Base-by-base conservation (phyloP, 2,888 invertebrate species). In the Mermis nigrescens region DNA sequence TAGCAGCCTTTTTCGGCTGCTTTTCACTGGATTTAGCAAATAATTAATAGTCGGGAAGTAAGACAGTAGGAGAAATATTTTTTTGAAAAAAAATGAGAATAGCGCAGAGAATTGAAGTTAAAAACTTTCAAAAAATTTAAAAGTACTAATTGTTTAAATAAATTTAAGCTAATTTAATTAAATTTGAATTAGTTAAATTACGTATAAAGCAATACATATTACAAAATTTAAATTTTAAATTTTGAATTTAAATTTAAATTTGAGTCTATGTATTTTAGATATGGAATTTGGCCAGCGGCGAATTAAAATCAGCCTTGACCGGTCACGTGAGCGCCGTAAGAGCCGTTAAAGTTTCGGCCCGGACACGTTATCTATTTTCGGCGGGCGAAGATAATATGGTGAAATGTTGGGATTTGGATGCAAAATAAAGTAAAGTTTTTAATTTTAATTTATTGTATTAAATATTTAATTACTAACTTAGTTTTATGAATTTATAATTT, bases 401-500 rank as follows among this genome's bases (percentile, higher is more conserved):
- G 0, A 98, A 95, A 77, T 99, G 98, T 73, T 99, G 98, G 98
- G 98, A 99, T 77, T 79, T 99, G 31, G 98, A 99, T n/a, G 76
- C 91, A 95, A 70, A 99, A 99, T 73, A 99, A 98, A 77, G 86
- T 84, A 63, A 66, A 67, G n/a, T n/a, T n/a, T 60, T 62, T 7
- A n/a, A n/a, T 12, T 19, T 19, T 15, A 52, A 26, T 15, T 15
- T 52, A 52, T 7, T 7, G 52, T 12, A 22, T n/a, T 52, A 26
- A n/a, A n/a, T n/a, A n/a, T n/a, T n/a, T n/a, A n/a, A n/a, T n/a
- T n/a, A n/a, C n/a, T n/a, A n/a, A n/a, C n/a, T n/a, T n/a, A n/a
- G n/a, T n/a, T n/a, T n/a, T n/a, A 15, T n/a, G n/a, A 15, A 26
- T 52, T 52, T 52, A 7, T 52, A 15, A 52, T 26, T n/a, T n/a